Evolutionary conservation across 2,888 invertebrate species (phyloP).

Genomic region (Zygaena filipendulae): DNA sequence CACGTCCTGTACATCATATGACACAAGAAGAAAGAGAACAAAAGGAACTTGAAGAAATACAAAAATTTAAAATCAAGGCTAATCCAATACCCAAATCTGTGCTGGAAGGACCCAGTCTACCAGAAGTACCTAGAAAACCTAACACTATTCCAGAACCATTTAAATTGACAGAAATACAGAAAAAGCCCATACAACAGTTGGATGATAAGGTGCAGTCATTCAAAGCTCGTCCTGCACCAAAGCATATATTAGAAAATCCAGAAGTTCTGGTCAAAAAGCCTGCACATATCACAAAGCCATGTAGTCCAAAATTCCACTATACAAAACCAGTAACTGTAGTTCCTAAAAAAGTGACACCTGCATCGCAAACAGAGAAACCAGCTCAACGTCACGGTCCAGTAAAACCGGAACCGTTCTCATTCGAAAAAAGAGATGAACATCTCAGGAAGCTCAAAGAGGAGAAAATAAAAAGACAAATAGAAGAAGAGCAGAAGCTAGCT

Average conservation of each 20-base stretch:
- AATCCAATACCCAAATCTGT: slow-evolving; percentile 72
- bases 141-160: slow-evolving; percentile 72
- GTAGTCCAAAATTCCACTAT: slow-evolving; percentile 43
- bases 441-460: slow-evolving; percentile 68
- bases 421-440: slow-evolving; percentile 72
- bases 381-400: slow-evolving; percentile 37
- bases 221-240: slow-evolving; percentile 73
- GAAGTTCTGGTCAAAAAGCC: slow-evolving; percentile 36
- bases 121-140: slow-evolving; percentile 62
- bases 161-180: slow-evolving; percentile 67
- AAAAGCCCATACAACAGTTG: slow-evolving; percentile 35
- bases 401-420: slow-evolving; percentile 72
- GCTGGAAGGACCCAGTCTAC: slow-evolving; percentile 59
- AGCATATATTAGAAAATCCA: slow-evolving; percentile 55
- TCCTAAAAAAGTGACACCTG: slow-evolving; percentile 29
- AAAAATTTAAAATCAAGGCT: slow-evolving; percentile 75
- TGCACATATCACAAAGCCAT: slow-evolving; percentile 32
- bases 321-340: no score
- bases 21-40: slow-evolving; percentile 72
- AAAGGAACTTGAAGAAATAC: slow-evolving; percentile 71
- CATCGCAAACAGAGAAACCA: slow-evolving; percentile 19
- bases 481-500: slow-evolving; percentile 69
- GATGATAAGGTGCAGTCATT: slow-evolving; percentile 40
- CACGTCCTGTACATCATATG: slow-evolving; percentile 59
- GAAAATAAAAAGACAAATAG: slow-evolving; percentile 66